phyloP scores from a whole-genome alignment of 2,888 invertebrate species.

The Colletes collaris region DNA sequence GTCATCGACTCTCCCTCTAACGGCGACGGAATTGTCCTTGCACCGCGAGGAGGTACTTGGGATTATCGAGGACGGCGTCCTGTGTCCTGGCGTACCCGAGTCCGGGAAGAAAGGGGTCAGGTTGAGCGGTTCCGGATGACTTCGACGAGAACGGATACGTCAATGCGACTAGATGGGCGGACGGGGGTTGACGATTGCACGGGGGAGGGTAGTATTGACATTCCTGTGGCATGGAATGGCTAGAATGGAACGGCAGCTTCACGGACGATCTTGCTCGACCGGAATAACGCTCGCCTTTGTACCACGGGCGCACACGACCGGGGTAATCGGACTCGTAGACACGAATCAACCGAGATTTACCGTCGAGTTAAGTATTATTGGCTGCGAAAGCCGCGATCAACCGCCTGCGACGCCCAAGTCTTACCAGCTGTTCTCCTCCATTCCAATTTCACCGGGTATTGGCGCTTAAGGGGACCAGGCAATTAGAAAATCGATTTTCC shows the following conservation, averaged over 20 bases:
- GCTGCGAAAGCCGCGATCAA: too few relatives aligned
- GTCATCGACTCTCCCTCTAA: conserved; percentile 70
- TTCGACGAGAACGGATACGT: conserved; percentile 60
- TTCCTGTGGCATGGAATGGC: conserved; percentile 62
- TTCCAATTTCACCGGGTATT: too few relatives aligned
- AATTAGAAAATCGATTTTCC: too few relatives aligned
- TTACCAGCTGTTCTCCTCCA: too few relatives aligned
- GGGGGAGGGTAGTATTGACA: conserved; percentile 62
- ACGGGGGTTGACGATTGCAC: conserved; percentile 50
- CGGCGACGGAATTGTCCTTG: conserved; percentile 60
- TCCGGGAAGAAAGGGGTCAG: conserved; percentile 60
- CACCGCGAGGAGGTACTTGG: conserved; percentile 50
- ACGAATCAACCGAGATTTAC: conserved; percentile 61
- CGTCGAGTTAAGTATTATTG: conserved; percentile 48
- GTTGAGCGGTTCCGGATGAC: conserved; percentile 62
- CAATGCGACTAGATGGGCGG: conserved; percentile 39
- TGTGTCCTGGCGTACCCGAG: background rate
- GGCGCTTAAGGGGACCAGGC: too few relatives aligned
- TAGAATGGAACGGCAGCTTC: conserved; percentile 63
- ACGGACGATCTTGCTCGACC: conserved; percentile 53
- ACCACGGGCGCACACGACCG: conserved; percentile 12
- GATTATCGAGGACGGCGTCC: conserved; percentile 27
- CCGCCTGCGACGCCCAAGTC: too few relatives aligned
- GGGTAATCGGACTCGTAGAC: conserved; percentile 41
- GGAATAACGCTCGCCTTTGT: conserved; percentile 63